Evolutionary conservation across 1,140 invertebrate species (phyloP).

Genomic region (Diprion similis): DNA sequence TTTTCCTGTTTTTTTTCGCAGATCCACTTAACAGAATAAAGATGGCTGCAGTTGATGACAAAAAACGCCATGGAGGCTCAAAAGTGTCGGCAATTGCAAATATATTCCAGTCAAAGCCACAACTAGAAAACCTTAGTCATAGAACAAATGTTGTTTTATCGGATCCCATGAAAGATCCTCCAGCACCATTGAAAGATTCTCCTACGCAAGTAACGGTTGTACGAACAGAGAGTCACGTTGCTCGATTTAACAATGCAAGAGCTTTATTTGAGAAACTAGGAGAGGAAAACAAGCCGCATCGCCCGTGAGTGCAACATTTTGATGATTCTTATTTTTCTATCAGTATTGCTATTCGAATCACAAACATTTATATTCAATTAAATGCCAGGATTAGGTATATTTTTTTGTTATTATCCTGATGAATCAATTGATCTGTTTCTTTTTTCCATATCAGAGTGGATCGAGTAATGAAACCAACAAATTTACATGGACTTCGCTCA

Average conservation of each 20-base stretch:
- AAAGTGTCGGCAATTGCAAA: slow-evolving; percentile 92
- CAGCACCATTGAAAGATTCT: slow-evolving; percentile 55
- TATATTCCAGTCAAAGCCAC: slow-evolving; percentile 80
- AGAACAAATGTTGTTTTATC: slow-evolving; percentile 49
- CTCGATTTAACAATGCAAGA: slow-evolving; percentile 89
- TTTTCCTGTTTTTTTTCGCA: background rate
- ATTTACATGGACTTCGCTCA: slow-evolving; percentile 59
- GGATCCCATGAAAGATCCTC: slow-evolving; percentile 52
- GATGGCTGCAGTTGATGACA: slow-evolving; percentile 73
- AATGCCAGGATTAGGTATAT: too few relatives aligned
- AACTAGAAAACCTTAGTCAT: slow-evolving; percentile 56
- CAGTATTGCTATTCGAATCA: background rate
- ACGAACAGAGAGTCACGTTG: slow-evolving; percentile 86
- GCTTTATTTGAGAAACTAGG: slow-evolving; percentile 93
- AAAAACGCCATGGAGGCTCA: slow-evolving; percentile 71
- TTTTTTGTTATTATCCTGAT: background rate
- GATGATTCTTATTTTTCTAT: background rate
- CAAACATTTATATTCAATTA: too few relatives aligned
- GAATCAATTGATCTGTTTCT: background rate
- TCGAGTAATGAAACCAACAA: slow-evolving; percentile 48
- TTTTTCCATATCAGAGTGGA: slow-evolving; percentile 27
- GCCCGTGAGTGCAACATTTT: slow-evolving; percentile 45
- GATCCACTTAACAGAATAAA: slow-evolving; percentile 15
- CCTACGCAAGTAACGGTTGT: slow-evolving; percentile 76
- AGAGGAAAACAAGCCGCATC: slow-evolving; percentile 70